Evolutionary conservation across 2,888 invertebrate genomes (phyloP), one percentile per base, ranked within the genome.

Genomic region (Oligia fasciuncula): DNA sequence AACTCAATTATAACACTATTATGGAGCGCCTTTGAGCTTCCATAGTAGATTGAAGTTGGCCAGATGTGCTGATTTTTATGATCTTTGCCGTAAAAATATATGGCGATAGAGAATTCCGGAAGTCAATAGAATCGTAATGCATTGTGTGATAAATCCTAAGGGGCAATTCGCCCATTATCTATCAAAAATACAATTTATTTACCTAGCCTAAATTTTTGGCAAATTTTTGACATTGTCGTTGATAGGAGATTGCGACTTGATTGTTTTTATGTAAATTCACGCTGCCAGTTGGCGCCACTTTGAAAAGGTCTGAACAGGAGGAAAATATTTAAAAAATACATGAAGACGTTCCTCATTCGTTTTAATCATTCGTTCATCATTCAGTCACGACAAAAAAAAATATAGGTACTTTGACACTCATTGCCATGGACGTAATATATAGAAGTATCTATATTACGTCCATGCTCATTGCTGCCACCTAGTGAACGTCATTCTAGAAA

Each of bases 1-100:
- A 77, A 83, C 70, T 70, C 60, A 73, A 87, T 88, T 76, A 72
- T 67, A 77, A 49, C 11, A 54, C 17, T 57, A 23, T 66, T 29
- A 23, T 54, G 49, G 40, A n/a, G 23, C n/a, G 35, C 60, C 19
- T 73, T 69, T 63, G 51, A 71, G 74, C 46, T 67, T 46, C 29
- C 14, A 23, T 51, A 79, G 49, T 80, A 40, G 63, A 66, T 71
- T 76, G 54, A 84, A 67, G 43, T n/a, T 57, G n/a, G 43, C 72
- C 86, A 87, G 84, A 89, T 83, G 87, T 63, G 73, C 65, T 70
- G 79, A 73, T 80, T 82, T 63, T 88, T 87, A 88, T 84, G 84
- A 70, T 46, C 6, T 3, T n/a, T 3, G 2, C 57, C 43, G 84
- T 79, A 82, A 65, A 77, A 69, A 46, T 79, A 49, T 74, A 73